A percentile compares a stretch with the other conserved stretches of the same genome.
These are phyloP conservation scores for Setipinna tenuifilis DNA, from an alignment of 2,797 vertebrate species.

Conservation along the genomic window DNA sequence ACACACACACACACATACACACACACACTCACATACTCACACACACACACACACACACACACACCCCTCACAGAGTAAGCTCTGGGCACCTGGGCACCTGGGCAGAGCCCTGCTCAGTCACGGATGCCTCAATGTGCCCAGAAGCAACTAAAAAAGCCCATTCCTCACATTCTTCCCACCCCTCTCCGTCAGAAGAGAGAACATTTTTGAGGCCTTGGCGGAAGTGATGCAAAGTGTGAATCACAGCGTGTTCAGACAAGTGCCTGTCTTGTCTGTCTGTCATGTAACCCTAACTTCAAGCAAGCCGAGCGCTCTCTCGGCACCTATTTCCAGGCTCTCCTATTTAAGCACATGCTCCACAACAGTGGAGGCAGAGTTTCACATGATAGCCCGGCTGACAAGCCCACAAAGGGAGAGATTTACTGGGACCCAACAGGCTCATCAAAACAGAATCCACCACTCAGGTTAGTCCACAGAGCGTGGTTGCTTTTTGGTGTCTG, in stretches of 20 bases:
- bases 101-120: neutral
- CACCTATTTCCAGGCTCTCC: neutral
- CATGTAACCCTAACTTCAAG: conserved; percentile 5
- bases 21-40: too few relatives aligned
- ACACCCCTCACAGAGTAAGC: too few relatives aligned
- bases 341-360: neutral
- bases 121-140: neutral
- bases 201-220: neutral
- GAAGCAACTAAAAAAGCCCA: neutral
- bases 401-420: neutral
- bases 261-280: conserved; percentile 1
- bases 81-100: too few relatives aligned
- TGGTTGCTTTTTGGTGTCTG: neutral
- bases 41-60: too few relatives aligned
- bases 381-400: neutral
- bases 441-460: neutral
- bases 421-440: neutral
- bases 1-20: too few relatives aligned
- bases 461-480: neutral
- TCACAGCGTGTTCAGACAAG: neutral
- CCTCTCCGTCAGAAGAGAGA: neutral
- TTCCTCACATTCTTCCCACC: neutral
- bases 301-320: neutral
- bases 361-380: neutral
- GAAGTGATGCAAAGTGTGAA: neutral